These are phyloP conservation scores for Anisognathus igniventris DNA, from an alignment of 2,797 vertebrate species.

Conservation along the genomic window DNA sequence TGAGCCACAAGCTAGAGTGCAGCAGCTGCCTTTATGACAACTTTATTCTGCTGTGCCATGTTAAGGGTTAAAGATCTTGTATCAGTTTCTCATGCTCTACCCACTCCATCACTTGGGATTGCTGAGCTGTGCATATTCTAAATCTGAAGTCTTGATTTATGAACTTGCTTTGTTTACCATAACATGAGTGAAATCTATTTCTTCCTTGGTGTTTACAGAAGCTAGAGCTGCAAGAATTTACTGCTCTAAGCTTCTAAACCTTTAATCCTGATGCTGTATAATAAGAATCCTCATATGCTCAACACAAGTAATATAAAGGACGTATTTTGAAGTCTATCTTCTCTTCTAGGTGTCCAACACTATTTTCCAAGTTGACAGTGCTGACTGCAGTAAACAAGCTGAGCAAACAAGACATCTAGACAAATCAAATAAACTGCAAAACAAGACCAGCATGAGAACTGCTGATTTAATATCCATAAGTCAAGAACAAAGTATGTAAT, in stretches of 20 bases:
- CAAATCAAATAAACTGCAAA: not conserved
- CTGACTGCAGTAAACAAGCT: not conserved
- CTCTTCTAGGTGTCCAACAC: conserved; percentile 20
- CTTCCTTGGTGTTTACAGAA: not conserved
- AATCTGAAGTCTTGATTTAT: not conserved
- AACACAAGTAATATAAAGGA: not conserved
- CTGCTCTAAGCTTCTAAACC: not conserved
- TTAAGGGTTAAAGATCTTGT: not conserved
- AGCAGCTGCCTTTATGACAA: not conserved
- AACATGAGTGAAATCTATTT: not conserved
- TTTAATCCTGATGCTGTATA: not conserved
- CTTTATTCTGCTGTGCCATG: not conserved
- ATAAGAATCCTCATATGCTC: not conserved
- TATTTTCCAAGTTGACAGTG: not conserved
- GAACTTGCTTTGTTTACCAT: not conserved
- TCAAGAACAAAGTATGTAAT: conserved; percentile 52
- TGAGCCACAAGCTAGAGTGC: not conserved
- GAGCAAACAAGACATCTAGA: not conserved
- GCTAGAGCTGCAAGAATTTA: not conserved
- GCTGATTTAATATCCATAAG: not conserved
- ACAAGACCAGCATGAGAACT: not conserved
- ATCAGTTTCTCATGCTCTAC: not conserved
- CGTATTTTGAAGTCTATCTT: not conserved
- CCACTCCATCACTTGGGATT: not conserved
- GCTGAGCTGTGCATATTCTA: not conserved